phyloP scores from a whole-genome alignment of 2,797 vertebrate genomes.

The Argyrosomus regius region DNA sequence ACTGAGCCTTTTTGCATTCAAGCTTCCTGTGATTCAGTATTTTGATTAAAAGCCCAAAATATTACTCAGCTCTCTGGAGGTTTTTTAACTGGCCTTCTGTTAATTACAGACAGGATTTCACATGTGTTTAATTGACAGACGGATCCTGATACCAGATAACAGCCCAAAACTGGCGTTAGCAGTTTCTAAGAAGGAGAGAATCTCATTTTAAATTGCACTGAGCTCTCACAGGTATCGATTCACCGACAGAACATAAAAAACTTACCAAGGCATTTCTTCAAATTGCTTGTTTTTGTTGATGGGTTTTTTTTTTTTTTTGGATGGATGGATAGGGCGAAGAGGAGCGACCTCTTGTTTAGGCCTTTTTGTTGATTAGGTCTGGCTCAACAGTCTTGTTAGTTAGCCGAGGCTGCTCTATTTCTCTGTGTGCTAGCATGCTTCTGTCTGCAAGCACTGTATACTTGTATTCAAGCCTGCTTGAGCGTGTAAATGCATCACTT shows the following conservation, averaged over 20 bases:
- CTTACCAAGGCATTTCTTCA: conserved; percentile 51
- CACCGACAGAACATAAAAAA: conserved; percentile 45
- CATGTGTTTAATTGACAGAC: conserved; percentile 31
- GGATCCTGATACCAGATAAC: conserved; percentile 10
- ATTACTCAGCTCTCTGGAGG: conserved; percentile 16
- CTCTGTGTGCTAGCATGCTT: conserved; percentile 11
- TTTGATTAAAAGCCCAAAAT: conserved; percentile 28
- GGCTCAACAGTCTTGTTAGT: conserved; percentile 64
- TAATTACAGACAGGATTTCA: conserved; percentile 41
- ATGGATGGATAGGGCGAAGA: conserved; percentile 35
- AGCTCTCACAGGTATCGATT: conserved; percentile 62
- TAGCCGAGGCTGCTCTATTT: conserved; percentile 27
- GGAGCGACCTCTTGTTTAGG: conserved; percentile 31
- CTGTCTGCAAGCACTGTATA: conserved; percentile 13
- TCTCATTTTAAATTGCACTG: conserved; percentile 55
- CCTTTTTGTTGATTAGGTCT: conserved; percentile 62
- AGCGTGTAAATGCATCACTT: conserved; percentile 15
- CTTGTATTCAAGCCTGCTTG: conserved; percentile 20
- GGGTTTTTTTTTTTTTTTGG: neutral
- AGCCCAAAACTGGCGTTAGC: neutral
- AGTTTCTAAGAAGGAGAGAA: conserved; percentile 34
- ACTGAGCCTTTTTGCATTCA: conserved; percentile 28
- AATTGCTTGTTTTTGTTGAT: conserved; percentile 53
- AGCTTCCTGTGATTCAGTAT: conserved; percentile 29
- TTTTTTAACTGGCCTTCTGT: conserved; percentile 23